A percentile compares a stretch with the other conserved stretches of the same genome.
phyloP scores from a whole-genome alignment of 2,797 vertebrate species.

The Cheirogaleus major region DNA sequence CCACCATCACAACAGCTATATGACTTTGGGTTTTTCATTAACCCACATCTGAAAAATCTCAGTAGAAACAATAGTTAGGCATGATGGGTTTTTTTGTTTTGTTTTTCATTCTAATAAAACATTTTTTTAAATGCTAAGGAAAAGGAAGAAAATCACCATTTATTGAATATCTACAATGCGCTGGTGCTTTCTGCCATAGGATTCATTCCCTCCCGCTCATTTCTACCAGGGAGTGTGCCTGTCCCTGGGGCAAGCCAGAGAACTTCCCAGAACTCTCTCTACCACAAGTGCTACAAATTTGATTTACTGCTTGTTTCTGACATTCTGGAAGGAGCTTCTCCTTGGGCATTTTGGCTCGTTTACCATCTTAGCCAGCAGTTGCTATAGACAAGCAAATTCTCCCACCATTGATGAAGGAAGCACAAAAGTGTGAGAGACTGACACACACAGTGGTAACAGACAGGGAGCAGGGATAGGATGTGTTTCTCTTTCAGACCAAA shows the following conservation, averaged over 20 bases:
- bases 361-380: background rate
- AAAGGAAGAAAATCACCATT: background rate
- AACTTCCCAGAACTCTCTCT: background rate
- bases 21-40: background rate
- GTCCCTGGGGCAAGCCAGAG: background rate
- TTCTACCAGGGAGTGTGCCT: background rate
- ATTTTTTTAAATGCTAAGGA: background rate
- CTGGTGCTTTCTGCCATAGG: background rate
- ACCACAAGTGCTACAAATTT: background rate
- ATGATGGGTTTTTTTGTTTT: background rate
- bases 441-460: background rate
- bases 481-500: constrained; percentile 28
- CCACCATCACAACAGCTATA: background rate
- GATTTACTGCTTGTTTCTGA: background rate
- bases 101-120: background rate
- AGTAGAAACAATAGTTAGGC: background rate
- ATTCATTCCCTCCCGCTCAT: background rate
- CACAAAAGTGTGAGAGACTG: background rate
- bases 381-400: background rate
- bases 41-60: background rate
- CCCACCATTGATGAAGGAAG: background rate
- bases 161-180: background rate
- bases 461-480: background rate
- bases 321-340: background rate
- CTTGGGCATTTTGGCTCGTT: background rate